Base-by-base conservation (phyloP, 2,888 invertebrate genomes). In the Orchesellides sinensis region DNA sequence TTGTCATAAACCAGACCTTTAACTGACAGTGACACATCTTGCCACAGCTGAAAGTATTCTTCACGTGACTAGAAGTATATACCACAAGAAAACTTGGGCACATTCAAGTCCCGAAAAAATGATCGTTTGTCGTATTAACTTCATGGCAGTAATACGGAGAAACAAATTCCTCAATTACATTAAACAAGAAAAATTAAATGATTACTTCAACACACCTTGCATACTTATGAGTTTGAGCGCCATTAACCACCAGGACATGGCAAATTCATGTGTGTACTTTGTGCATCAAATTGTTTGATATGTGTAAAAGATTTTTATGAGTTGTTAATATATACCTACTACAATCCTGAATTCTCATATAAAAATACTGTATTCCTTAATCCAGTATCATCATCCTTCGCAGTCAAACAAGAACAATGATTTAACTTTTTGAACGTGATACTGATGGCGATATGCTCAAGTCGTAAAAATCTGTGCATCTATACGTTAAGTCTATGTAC, bases 11-110 rank as follows among this genome's bases (percentile, higher is more conserved):
- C 56, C 52, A 35, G 47, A 52, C 61, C 54, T 52, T 27, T 63
- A 78, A 63, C 69, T 78, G 70, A 78, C 69, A 78, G 69, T 69
- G 78, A 70, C 70, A 70, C 70, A 68, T 77, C 59, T 77, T 47
- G 27, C 23, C 49, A 35, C 49, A 32, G 61, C 12, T 25, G 21
- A 63, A 32, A 21, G 23, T 49, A 32, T 10, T 69, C 49, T 12
- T 69, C 66, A 66, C 45, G n/a, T 25, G 2, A n/a, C 17, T n/a
- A n/a, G n/a, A n/a, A n/a, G n/a, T n/a, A n/a, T n/a, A 40, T 40
- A 40, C 40, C 40, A n/a, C 10, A 40, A 14, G 10, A 10, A 40
- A n/a, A 40, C 10, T 40, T 40, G n/a, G 10, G 14, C 40, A 14
- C 40, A n/a, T n/a, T n/a, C n/a, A n/a, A 52, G 52, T 52, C 8